Percentiles rank a stretch among this genome's conserved stretches.
Conservation (phyloP, 2,113 vertebrate species). For the Erythrocercus mccallii region DNA sequence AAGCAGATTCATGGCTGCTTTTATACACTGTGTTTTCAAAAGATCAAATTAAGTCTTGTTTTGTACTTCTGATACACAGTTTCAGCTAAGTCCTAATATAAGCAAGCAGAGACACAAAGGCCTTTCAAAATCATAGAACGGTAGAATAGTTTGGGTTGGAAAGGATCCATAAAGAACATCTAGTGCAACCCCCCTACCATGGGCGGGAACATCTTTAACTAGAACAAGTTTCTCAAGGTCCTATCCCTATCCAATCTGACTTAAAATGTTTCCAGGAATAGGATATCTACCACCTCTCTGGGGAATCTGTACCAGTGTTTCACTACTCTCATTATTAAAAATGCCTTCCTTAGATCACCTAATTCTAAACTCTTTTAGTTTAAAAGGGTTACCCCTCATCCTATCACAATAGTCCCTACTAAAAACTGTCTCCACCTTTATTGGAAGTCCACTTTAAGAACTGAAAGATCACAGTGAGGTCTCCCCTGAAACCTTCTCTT, state of each 20-base stretch:
- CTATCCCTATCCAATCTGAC: not conserved
- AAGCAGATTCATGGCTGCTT: not conserved
- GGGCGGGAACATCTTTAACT: not conserved
- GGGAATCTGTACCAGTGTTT: not conserved
- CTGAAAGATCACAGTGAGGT: not conserved
- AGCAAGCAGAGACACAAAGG: not conserved
- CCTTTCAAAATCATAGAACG: not conserved
- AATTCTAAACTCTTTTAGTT: not conserved
- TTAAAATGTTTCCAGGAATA: not conserved
- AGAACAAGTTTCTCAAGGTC: not conserved
- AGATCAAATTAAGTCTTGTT: not conserved
- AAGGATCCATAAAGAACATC: not conserved
- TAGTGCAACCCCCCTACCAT: rapidly evolving
- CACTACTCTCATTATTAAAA: rapidly evolving
- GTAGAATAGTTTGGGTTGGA: not conserved
- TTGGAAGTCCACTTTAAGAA: not conserved
- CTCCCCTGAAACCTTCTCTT: not conserved
- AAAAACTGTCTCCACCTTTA: not conserved
- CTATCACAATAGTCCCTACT: rapidly evolving
- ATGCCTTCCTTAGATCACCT: not conserved
- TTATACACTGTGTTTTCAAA: not conserved
- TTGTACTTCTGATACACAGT: not conserved
- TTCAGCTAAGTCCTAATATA: not conserved
- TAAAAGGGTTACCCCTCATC: not conserved
- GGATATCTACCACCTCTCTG: not conserved